Percentiles rank a stretch among this genome's conserved stretches.
These are phyloP conservation scores for Machimus rusticus DNA, from an alignment of 2,888 invertebrate species.

Conservation along the genomic window DNA sequence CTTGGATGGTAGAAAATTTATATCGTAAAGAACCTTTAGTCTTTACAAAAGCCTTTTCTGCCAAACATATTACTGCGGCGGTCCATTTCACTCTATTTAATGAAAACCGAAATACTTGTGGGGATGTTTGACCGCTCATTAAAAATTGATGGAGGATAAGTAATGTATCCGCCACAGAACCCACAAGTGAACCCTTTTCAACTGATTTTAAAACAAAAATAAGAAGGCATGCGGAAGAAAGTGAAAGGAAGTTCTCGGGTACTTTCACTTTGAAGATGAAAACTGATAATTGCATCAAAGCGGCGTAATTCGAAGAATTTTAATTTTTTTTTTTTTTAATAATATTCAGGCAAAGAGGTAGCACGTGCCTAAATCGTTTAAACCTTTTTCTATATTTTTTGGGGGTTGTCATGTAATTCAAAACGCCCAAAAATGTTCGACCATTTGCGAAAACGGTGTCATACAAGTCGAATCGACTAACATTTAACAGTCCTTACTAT, in stretches of 20 bases:
- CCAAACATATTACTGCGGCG: neutral
- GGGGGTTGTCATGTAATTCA: no score
- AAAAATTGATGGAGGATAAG: conserved; percentile 17
- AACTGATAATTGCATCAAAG: neutral
- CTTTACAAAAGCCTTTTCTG: neutral
- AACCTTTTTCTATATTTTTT: no score
- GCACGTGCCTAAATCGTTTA: neutral
- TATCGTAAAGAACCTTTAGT: neutral
- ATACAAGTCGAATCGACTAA: no score
- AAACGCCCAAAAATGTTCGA: no score
- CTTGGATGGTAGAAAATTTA: neutral
- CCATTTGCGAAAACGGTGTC: no score
- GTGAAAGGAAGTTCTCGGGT: neutral
- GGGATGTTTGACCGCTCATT: neutral
- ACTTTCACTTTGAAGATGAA: neutral
- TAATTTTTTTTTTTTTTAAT: neutral
- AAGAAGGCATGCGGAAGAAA: neutral
- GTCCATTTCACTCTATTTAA: neutral
- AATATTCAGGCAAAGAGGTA: neutral
- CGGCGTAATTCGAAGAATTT: neutral
- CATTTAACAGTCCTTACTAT: no score
- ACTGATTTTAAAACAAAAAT: neutral
- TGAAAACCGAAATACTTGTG: neutral
- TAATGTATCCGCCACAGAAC: neutral
- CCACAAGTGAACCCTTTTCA: conserved; percentile 3